A percentile compares a stretch with the other conserved stretches of the same genome.
Evolutionary conservation across 2,113 vertebrate genomes (phyloP).

Genomic region (Hippocampus guttulatus): DNA sequence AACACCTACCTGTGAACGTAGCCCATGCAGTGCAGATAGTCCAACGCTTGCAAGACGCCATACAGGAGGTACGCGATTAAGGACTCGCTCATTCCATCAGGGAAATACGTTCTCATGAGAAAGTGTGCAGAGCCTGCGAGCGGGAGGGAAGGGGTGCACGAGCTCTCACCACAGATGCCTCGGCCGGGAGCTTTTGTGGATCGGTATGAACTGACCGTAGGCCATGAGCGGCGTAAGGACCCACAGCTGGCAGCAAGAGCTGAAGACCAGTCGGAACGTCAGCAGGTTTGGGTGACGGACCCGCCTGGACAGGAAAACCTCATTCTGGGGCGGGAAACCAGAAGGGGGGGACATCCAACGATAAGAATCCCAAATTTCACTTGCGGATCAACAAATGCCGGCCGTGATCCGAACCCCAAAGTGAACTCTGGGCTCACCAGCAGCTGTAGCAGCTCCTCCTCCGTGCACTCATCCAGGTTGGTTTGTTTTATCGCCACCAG

Average conservation of each 20-base stretch:
- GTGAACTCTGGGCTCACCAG: slow-evolving; percentile 71
- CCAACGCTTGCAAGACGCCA: slow-evolving; percentile 85
- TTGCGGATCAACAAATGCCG: background rate
- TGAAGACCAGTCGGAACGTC: slow-evolving; percentile 89
- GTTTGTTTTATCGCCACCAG: slow-evolving; percentile 88
- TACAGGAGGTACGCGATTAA: slow-evolving; percentile 90
- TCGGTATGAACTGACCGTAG: slow-evolving; percentile 79
- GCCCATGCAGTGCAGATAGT: slow-evolving; percentile 91
- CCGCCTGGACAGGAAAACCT: slow-evolving; percentile 83
- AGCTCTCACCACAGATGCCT: background rate
- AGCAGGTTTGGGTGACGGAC: slow-evolving; percentile 89
- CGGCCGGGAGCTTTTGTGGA: background rate
- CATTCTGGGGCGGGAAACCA: slow-evolving; percentile 72
- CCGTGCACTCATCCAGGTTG: slow-evolving; percentile 90
- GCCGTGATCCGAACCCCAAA: too few relatives aligned
- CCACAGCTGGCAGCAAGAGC: slow-evolving; percentile 91
- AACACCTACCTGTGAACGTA: slow-evolving; percentile 88
- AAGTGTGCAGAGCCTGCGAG: slow-evolving; percentile 86
- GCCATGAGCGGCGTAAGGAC: slow-evolving; percentile 92
- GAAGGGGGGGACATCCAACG: background rate
- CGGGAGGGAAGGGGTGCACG: background rate
- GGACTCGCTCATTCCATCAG: slow-evolving; percentile 94
- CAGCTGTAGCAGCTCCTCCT: slow-evolving; percentile 88
- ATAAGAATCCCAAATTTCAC: background rate
- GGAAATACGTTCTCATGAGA: slow-evolving; percentile 86